phyloP scores from a whole-genome alignment of 2,888 invertebrate species.

The Rhamnusium bicolor region DNA sequence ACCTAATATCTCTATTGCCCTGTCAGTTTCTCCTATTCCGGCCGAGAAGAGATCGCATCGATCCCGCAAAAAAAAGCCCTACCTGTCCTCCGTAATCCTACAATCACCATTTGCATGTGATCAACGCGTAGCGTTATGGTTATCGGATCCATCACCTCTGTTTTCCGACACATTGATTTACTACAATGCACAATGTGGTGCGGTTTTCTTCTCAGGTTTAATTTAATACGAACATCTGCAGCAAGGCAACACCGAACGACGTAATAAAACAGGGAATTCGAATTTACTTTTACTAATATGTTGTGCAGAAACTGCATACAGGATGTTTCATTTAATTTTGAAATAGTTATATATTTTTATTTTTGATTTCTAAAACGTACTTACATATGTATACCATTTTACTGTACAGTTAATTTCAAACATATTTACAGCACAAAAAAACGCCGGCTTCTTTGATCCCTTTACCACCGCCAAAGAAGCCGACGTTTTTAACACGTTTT shows the following conservation, averaged over 20 bases:
- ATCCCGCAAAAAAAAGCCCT: slow-evolving; percentile 42
- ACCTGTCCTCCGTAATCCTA: slow-evolving; percentile 43
- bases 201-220: slow-evolving; percentile 17
- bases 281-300: background rate
- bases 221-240: slow-evolving; percentile 1
- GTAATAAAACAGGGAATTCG: background rate
- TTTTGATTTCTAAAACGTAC: too few species aligned
- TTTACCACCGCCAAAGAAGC: too few species aligned
- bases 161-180: slow-evolving; percentile 31
- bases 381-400: too few species aligned
- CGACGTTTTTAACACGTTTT: too few species aligned
- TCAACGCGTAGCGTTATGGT: slow-evolving; percentile 33
- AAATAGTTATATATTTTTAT: too few species aligned
- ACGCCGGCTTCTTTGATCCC: too few species aligned
- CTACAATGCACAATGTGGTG: slow-evolving; percentile 7
- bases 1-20: slow-evolving; percentile 55
- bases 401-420: too few species aligned
- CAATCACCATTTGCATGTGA: slow-evolving; percentile 48
- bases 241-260: background rate
- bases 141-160: slow-evolving; percentile 32
- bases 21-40: slow-evolving; percentile 40
- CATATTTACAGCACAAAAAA: too few species aligned
- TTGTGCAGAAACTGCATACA: too few species aligned
- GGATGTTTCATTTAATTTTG: too few species aligned
- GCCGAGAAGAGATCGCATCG: slow-evolving; percentile 22